Base-by-base conservation (phyloP, 2,797 vertebrate genomes). In the Tapirus indicus region DNA sequence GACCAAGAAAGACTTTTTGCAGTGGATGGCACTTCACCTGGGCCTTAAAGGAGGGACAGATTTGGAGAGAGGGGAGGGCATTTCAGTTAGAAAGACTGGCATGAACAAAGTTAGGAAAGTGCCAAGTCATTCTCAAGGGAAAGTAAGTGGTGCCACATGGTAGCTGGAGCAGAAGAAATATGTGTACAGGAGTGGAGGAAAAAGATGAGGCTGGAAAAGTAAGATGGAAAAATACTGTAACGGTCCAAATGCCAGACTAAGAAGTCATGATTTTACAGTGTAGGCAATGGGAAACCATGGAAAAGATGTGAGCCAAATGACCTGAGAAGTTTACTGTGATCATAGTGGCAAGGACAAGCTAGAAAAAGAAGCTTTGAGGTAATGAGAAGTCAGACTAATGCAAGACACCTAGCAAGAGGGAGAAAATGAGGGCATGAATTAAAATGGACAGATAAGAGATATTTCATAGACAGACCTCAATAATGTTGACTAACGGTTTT, bases 101-200 rank as follows among this genome's bases (percentile, higher is more conserved):
- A 18, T 44, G 41, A 87, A 64, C 13, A 72, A 87, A 27, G 44
- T 41, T 75, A 96, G 75, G 41, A 96, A 96, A 96, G 35, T 87
- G 92, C 89, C 87, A 97, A 95, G 94, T 92, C 92, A 94, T 66
- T 49, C 56, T 77, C n/a, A 44, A 64, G 71, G 32, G 32, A 92
- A 94, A 27, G 2, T 66, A 23, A 60, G 9, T 60, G 32, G 8
- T 87, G 62, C 71, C 27, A 74, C 74, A 18, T 2, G 11, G 49
- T 21, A 35, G n/a, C 49, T 62, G 83, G 58, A 66, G 11, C 9
- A 83, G 86, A 94, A 7, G 20, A 85, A 68, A n/a, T 6, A 62
- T 14, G 64, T 49, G 20, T 14, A 49, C 20, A 62, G 18, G 47
- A 86, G 41, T 21, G 10, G 56, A 92, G 25, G 38, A 41, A 58